A percentile compares a stretch with the other conserved stretches of the same genome.
Conservation (phyloP, 1,140 invertebrate genomes). For the Agrilus planipennis region DNA sequence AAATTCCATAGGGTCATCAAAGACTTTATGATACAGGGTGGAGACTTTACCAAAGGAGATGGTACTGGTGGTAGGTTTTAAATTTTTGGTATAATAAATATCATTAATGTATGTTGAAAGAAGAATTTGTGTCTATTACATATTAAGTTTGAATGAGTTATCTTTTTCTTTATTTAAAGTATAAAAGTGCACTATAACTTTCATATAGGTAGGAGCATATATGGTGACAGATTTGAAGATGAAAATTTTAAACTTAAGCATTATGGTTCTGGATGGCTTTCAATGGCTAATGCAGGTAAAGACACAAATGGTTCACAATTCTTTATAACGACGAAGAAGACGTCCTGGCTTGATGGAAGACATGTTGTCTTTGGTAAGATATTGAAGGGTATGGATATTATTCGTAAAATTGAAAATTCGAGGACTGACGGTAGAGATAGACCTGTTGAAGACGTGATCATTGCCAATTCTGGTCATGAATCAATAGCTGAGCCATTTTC, state of each 20-base stretch:
- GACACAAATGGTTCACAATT: conserved; percentile 98
- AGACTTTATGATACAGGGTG: conserved; percentile 94
- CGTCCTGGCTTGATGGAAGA: conserved; percentile 88
- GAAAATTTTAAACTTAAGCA: conserved; percentile 98
- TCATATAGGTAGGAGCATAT: conserved; percentile 89
- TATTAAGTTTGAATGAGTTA: too few species aligned
- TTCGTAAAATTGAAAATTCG: conserved; percentile 71
- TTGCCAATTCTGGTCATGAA: conserved; percentile 60
- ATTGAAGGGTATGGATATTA: conserved; percentile 77
- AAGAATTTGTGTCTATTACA: too few species aligned
- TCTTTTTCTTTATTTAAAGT: not conserved
- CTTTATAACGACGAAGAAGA: conserved; percentile 87
- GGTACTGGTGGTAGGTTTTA: conserved; percentile 66
- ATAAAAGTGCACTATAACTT: too few species aligned
- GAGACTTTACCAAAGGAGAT: conserved; percentile 86
- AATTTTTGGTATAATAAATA: not conserved
- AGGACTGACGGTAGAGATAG: conserved; percentile 64
- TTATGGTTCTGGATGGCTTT: conserved; percentile 90
- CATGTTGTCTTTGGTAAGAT: conserved; percentile 99
- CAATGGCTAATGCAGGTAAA: conserved; percentile 92
- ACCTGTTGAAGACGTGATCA: conserved; percentile 68
- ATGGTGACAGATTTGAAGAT: conserved; percentile 85
- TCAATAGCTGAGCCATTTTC: conserved; percentile 61
- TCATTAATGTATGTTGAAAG: too few species aligned
- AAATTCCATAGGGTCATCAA: conserved; percentile 89